Evolutionary conservation across 2,888 invertebrate species (phyloP).

Genomic region (Andrena bucephala): DNA sequence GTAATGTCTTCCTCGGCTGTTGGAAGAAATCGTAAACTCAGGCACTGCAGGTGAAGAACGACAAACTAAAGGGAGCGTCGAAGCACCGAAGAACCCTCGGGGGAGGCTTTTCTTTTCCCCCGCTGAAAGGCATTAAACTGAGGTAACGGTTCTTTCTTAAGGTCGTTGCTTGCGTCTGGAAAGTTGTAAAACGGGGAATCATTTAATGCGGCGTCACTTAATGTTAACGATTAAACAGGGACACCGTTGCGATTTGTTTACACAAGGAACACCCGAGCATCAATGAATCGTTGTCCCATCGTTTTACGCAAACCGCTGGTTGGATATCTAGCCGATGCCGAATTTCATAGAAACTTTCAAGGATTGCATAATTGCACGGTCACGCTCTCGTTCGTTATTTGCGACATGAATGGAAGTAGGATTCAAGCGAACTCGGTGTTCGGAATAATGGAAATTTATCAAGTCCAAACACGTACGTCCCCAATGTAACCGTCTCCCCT

Average conservation of each 20-base stretch:
- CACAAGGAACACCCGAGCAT: no score
- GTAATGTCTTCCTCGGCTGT: slow-evolving; percentile 34
- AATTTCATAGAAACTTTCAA: no score
- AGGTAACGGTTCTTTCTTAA: slow-evolving; percentile 16
- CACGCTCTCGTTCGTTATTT: no score
- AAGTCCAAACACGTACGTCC: not conserved
- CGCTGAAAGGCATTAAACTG: slow-evolving; percentile 6
- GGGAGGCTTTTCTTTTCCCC: slow-evolving; percentile 5
- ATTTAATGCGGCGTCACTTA: not conserved
- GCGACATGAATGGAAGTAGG: not conserved
- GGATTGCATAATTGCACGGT: no score
- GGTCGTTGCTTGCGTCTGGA: slow-evolving; percentile 20
- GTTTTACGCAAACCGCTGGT: no score
- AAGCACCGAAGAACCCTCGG: not conserved
- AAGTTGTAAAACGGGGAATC: slow-evolving; percentile 22
- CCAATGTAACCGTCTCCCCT: not conserved
- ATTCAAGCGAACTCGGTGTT: not conserved
- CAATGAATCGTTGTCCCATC: no score
- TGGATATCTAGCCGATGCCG: no score
- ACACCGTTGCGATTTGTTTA: not conserved
- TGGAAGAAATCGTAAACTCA: slow-evolving; percentile 38
- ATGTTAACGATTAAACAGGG: slow-evolving; percentile 1
- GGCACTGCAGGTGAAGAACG: slow-evolving; percentile 24
- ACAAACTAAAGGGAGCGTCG: not conserved
- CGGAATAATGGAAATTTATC: not conserved